A percentile compares a stretch with the other conserved stretches of the same genome.
These are phyloP conservation scores for Ptilonorhynchus violaceus DNA, from an alignment of 2,113 vertebrate species.

Conservation along the genomic window DNA sequence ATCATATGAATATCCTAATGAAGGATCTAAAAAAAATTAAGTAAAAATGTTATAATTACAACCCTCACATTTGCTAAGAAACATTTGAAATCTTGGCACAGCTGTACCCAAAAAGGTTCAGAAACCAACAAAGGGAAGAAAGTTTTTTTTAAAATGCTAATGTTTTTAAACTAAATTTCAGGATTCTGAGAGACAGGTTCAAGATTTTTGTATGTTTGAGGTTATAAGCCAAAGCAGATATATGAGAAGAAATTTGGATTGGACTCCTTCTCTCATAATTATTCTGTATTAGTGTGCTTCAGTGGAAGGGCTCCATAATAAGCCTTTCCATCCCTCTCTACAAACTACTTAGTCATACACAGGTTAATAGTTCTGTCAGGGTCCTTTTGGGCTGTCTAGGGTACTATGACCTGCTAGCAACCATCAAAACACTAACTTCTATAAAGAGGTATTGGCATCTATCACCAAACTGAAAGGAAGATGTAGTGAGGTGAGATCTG, in stretches of 20 bases:
- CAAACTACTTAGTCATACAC: not conserved
- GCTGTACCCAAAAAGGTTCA: not conserved
- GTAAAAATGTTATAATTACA: not conserved
- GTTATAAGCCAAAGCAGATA: not conserved
- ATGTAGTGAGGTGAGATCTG: rapidly evolving
- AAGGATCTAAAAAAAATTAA: not conserved
- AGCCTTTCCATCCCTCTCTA: not conserved
- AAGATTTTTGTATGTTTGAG: not conserved
- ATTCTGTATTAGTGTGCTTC: not conserved
- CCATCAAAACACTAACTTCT: not conserved
- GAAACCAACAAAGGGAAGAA: not conserved
- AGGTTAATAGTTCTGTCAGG: not conserved
- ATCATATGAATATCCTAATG: not conserved
- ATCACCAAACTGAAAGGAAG: not conserved
- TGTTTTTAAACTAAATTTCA: not conserved
- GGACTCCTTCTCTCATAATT: not conserved
- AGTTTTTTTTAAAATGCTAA: not conserved
- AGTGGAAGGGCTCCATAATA: not conserved
- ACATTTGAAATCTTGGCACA: not conserved
- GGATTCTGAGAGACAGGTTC: not conserved
- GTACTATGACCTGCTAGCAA: not conserved
- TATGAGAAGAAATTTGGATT: not conserved
- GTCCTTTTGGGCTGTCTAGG: not conserved
- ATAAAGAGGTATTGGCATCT: not conserved
- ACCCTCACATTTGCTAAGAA: not conserved